Evolutionary conservation across 2,888 invertebrate genomes (phyloP).

Genomic region (Andrena trimmerana): DNA sequence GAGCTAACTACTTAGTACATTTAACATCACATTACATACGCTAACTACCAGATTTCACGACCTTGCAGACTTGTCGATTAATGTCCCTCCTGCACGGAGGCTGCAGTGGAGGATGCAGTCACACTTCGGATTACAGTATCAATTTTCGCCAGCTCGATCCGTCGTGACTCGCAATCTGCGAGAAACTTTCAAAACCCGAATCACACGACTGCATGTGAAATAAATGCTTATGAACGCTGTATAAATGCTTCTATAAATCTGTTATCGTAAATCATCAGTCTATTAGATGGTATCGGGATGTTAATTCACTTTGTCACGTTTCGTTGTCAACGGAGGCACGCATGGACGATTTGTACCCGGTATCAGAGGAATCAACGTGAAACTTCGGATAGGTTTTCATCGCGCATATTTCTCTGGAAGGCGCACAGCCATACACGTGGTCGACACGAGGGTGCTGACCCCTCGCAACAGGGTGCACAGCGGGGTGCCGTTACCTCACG

Average conservation of each 20-base stretch:
- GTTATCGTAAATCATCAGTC: neutral
- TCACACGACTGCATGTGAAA: too few relatives aligned
- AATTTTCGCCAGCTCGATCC: too few relatives aligned
- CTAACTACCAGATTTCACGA: too few relatives aligned
- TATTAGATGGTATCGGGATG: neutral
- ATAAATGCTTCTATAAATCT: neutral
- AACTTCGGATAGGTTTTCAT: slow-evolving; percentile 37
- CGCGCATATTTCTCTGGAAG: slow-evolving; percentile 33
- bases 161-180: too few relatives aligned
- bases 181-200: too few relatives aligned
- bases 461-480: slow-evolving; percentile 69
- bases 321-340: slow-evolving; percentile 28
- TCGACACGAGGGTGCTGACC: slow-evolving; percentile 70
- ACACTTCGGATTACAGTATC: too few relatives aligned
- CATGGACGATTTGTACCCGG: slow-evolving; percentile 16
- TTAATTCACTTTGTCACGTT: neutral
- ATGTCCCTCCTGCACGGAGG: too few relatives aligned
- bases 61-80: too few relatives aligned
- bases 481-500: slow-evolving; percentile 59
- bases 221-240: too few relatives aligned
- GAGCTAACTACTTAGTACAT: too few relatives aligned
- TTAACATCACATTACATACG: too few relatives aligned
- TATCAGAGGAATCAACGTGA: neutral
- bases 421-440: slow-evolving; percentile 46
- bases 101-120: too few relatives aligned